Evolutionary conservation across 2,888 invertebrate genomes (phyloP), one percentile per base, ranked within the genome.

Genomic region (Rambutsinella grinnellia): DNA sequence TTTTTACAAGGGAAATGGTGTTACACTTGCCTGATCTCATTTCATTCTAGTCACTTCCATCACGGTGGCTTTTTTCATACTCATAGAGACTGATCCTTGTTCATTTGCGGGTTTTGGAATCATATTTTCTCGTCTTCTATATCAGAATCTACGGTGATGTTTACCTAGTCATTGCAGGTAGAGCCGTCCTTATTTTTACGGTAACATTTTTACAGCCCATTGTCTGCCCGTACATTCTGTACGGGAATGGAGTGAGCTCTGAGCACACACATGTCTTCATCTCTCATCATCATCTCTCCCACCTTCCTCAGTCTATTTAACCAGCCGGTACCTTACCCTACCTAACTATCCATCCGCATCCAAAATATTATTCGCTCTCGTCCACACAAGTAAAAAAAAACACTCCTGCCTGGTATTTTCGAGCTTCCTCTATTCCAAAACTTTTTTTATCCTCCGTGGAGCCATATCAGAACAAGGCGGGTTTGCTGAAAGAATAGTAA

Each of bases 11-110:
- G n/a, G 36, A 62, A 69, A 69, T 54, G 27, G 57, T 70, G 70
- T 62, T 70, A 62, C 70, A 71, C 71, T 65, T 71, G 71, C 53
- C 44, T 71, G 58, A 58, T 71, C 51, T 51, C 71, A 62, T 70
- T 70, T 53, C 53, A 61, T 27, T 61, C 27, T 26, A 23, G 58
- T 36, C 24, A 23, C 56, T 24, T 15, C n/a, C n/a, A n/a, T n/a
- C n/a, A n/a, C n/a, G n/a, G n/a, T n/a, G n/a, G n/a, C n/a, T n/a
- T n/a, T 36, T 36, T 36, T 36, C 36, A 36, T 36, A 36, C 36
- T 36, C 36, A 8, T 13, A 5, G 6, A 36, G 36, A 13, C 36
- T 36, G 36, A 36, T 8, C 36, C 13, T 13, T 36, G 6, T 36
- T 8, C 36, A 5, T 36, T 36, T 36, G 5, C 36, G 36, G 36